Evolutionary conservation across 2,888 invertebrate genomes (phyloP).

Genomic region (Eudemis profundana): DNA sequence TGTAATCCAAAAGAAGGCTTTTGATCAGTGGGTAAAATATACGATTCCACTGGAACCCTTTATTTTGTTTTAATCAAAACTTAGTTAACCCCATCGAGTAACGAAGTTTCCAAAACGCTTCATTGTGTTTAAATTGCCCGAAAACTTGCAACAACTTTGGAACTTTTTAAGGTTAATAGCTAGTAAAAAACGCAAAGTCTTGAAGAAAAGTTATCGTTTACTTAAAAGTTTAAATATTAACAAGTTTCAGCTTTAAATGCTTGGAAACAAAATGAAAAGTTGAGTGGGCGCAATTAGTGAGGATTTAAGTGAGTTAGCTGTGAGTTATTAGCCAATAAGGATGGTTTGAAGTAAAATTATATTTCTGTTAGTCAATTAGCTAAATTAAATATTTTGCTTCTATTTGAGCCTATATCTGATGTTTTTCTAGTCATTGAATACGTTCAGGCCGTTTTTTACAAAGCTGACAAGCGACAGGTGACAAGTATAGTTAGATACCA

Average conservation of each 20-base stretch:
- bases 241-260: not conserved
- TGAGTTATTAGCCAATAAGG: constrained; percentile 5
- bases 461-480: no score
- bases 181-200: constrained; percentile 19
- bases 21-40: no score
- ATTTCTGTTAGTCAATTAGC: not conserved
- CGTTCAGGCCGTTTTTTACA: no score
- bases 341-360: not conserved
- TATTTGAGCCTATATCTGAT: not conserved
- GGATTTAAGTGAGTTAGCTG: not conserved
- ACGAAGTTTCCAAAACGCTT: constrained; percentile 14
- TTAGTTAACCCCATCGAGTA: not conserved
- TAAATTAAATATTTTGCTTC: not conserved
- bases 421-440: no score
- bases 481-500: no score
- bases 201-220: not conserved
- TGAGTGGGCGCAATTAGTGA: not conserved
- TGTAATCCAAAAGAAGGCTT: no score
- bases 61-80: not conserved
- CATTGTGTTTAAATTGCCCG: constrained; percentile 21
- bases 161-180: constrained; percentile 35
- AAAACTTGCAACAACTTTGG: constrained; percentile 22
- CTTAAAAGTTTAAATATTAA: not conserved
- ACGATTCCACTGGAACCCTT: not conserved
- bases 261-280: not conserved